Conservation (phyloP, 2,113 vertebrate species). For the Morone chrysops region DNA sequence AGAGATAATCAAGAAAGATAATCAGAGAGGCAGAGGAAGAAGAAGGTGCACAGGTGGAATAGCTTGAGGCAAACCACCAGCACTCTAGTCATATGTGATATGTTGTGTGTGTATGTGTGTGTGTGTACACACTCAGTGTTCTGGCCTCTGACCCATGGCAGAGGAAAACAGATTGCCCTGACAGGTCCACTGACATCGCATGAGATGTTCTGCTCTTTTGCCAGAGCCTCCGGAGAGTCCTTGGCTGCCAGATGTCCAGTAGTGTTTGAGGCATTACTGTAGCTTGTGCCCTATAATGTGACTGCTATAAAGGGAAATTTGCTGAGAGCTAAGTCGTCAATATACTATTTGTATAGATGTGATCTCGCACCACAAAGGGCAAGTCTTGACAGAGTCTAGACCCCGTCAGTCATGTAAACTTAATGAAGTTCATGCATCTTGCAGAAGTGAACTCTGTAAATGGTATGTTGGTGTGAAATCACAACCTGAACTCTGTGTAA, state of each 20-base stretch:
- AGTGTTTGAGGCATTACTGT: slow-evolving; percentile 26
- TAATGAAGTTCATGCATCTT: slow-evolving; percentile 48
- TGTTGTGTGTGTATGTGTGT: slow-evolving; percentile 15
- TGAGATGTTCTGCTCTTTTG: slow-evolving; percentile 59
- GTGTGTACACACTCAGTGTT: slow-evolving; percentile 11
- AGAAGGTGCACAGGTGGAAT: slow-evolving; percentile 46
- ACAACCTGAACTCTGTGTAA: slow-evolving; percentile 19
- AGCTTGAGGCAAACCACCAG: slow-evolving; percentile 24
- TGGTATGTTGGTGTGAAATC: slow-evolving; percentile 28
- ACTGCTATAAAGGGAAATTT: slow-evolving; percentile 38
- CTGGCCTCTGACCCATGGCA: slow-evolving; percentile 53
- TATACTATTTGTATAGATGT: slow-evolving; percentile 45
- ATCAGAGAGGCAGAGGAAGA: slow-evolving; percentile 13
- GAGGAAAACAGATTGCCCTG: slow-evolving; percentile 65
- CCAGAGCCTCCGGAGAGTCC: slow-evolving; percentile 61
- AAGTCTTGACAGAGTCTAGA: slow-evolving; percentile 18
- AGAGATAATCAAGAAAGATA: slow-evolving; percentile 19
- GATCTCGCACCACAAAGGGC: slow-evolving; percentile 43
- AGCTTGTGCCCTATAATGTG: slow-evolving; percentile 30
- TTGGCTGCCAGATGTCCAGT: slow-evolving; percentile 46
- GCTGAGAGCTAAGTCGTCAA: slow-evolving; percentile 30
- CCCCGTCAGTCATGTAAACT: slow-evolving; percentile 30
- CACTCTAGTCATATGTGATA: slow-evolving; percentile 16
- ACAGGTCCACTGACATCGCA: slow-evolving; percentile 63
- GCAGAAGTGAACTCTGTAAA: slow-evolving; percentile 24